Conservation (phyloP, 2,888 invertebrate species). For the Mimachlamys varia region DNA sequence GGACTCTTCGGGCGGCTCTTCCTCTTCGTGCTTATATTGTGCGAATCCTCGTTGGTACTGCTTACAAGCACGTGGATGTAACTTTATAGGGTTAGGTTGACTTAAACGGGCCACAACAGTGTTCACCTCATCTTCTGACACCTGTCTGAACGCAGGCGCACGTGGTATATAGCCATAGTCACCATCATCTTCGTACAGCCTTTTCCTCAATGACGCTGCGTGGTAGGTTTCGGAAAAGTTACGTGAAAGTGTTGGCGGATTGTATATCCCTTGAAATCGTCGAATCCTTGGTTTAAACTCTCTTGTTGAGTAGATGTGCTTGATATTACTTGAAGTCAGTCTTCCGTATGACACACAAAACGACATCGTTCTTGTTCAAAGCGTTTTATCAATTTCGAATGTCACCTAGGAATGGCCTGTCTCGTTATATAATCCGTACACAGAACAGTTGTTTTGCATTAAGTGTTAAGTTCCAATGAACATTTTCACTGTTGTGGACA, state of each 20-base stretch:
- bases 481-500: not conserved
- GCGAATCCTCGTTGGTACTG: slow-evolving; percentile 46
- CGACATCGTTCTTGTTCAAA: not conserved
- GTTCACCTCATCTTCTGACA: slow-evolving; percentile 40
- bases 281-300: slow-evolving; percentile 37
- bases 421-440: not conserved
- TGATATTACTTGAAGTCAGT: slow-evolving; percentile 39
- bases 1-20: slow-evolving; percentile 41
- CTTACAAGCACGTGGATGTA: slow-evolving; percentile 39
- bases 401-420: not conserved
- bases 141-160: slow-evolving; percentile 41
- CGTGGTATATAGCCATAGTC: slow-evolving; percentile 44
- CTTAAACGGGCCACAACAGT: slow-evolving; percentile 38
- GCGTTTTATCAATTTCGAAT: not conserved
- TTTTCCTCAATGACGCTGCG: not conserved
- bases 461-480: not conserved
- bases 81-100: slow-evolving; percentile 37
- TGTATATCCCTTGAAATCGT: slow-evolving; percentile 38
- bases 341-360: slow-evolving; percentile 28
- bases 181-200: slow-evolving; percentile 41
- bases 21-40: slow-evolving; percentile 46
- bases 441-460: not conserved
- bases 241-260: slow-evolving; percentile 40
- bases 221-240: slow-evolving; percentile 37
- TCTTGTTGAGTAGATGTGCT: slow-evolving; percentile 47